Conservation (phyloP, 1,140 invertebrate species). For the Panulirus ornatus region DNA sequence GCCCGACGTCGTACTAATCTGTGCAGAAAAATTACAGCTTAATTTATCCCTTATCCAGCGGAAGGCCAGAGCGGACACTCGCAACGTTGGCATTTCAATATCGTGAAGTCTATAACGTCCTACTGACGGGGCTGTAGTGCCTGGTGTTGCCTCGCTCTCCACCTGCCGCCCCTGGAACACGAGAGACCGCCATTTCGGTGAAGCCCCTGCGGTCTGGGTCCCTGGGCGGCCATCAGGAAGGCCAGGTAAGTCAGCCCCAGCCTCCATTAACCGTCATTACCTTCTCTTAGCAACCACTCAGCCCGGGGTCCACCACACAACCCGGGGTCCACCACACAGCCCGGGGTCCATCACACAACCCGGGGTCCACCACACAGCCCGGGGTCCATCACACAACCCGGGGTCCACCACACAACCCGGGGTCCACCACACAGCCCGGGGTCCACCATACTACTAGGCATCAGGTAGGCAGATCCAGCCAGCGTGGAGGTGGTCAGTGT, state of each 20-base stretch:
- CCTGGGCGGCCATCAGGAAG: neutral
- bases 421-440: no score
- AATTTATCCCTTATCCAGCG: constrained; percentile 54
- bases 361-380: no score
- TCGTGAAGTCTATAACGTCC: neutral
- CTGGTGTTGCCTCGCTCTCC: neutral
- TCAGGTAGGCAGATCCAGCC: no score
- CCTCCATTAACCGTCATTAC: constrained; percentile 29
- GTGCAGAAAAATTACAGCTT: constrained; percentile 60
- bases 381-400: no score
- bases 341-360: no score
- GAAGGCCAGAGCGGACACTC: constrained; percentile 36
- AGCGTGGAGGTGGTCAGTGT: no score
- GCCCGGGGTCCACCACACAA: neutral
- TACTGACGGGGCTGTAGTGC: neutral
- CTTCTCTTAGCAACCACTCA: constrained; percentile 35
- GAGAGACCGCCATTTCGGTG: neutral
- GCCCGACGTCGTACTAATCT: constrained; percentile 48
- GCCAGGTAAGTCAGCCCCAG: constrained; percentile 12
- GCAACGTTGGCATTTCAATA: neutral
- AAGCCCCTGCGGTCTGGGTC: neutral
- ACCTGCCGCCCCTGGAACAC: neutral
- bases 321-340: constrained; percentile 9
- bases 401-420: no score
- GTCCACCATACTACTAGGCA: no score